Base-by-base conservation (phyloP, 1,140 invertebrate genomes). In the Temnothorax nylanderi region DNA sequence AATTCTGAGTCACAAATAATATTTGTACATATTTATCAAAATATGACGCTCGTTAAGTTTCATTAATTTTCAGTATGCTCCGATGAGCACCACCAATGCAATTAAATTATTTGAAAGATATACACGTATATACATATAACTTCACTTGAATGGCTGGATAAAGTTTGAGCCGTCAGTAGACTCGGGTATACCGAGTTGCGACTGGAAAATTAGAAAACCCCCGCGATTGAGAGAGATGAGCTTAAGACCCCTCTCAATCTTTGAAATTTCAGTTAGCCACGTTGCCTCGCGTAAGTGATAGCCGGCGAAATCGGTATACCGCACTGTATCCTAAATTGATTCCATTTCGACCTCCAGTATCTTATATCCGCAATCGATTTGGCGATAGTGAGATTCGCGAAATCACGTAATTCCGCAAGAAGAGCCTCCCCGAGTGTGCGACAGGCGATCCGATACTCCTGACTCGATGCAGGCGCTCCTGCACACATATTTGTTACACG, bases 331-430 rank as follows among this genome's bases (percentile, higher is more conserved):
- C 64, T 60, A 67, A 89, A 89, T 89, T 86, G 88, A 89, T 82
- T 82, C 69, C 60, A 86, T 89, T 81, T 86, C 75, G 62, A 62
- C 64, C 56, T 11, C 72, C 54, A 47, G 71, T 89, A 87, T 87
- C 65, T 77, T 84, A 69, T 78, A 64, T 72, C 54, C 34, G 71
- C 85, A 71, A 89, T 87, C 74, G 80, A 56, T 72, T 74, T 60
- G 51, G 56, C 62, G 58, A 82, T 90, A 90, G 87, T 81, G 62
- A 85, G 81, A 78, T 76, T 82, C 81, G 56, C 49, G 71, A 90
- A 88, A 90, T 88, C 88, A 88, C 89, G 86, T 78, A 77, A 90
- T 76, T 88, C 86, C 74, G 32, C 26, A 67, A 69, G 74, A 71
- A 87, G 56, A 69, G 72, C 76, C 69, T 69, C 75, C 65, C 85